Evolutionary conservation across 2,797 vertebrate genomes (phyloP).

Genomic region (Columba guinea): DNA sequence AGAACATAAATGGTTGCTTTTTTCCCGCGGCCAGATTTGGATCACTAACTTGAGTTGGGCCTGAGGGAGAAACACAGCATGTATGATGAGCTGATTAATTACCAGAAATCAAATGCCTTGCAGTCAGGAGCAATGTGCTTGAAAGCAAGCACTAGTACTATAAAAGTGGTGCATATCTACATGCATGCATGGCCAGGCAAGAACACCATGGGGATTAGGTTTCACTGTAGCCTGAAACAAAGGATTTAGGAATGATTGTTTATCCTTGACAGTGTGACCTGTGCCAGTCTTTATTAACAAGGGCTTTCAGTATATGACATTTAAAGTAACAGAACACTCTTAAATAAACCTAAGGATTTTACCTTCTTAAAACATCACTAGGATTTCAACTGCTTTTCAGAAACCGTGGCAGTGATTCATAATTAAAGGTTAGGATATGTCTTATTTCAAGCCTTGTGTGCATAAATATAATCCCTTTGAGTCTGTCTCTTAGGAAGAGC

Average conservation of each 20-base stretch:
- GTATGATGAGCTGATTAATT: conserved; percentile 83
- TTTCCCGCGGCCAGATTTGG: conserved; percentile 76
- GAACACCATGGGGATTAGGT: conserved; percentile 66
- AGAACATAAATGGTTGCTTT: conserved; percentile 72
- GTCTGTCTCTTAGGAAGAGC: conserved; percentile 48
- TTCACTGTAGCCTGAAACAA: conserved; percentile 73
- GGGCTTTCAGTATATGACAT: conserved; percentile 64
- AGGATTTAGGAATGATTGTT: conserved; percentile 74
- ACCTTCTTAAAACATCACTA: conserved; percentile 47
- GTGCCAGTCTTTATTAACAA: conserved; percentile 67
- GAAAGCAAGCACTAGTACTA: conserved; percentile 58
- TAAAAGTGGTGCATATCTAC: conserved; percentile 56
- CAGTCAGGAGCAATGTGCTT: conserved; percentile 68
- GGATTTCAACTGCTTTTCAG: conserved; percentile 39
- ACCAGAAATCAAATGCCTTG: conserved; percentile 81
- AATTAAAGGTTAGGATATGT: conserved; percentile 70
- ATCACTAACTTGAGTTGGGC: conserved; percentile 74
- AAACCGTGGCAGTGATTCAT: conserved; percentile 60
- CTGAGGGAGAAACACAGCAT: conserved; percentile 74
- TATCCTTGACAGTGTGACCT: conserved; percentile 77
- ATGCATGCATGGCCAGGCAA: conserved; percentile 59
- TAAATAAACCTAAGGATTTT: conserved; percentile 63
- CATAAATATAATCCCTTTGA: conserved; percentile 63
- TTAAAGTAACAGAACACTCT: conserved; percentile 69
- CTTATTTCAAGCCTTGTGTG: conserved; percentile 62